Percentiles rank a stretch among this genome's conserved stretches.
Evolutionary conservation across 2,888 invertebrate genomes (phyloP).

Genomic region (Orthosia incerta): DNA sequence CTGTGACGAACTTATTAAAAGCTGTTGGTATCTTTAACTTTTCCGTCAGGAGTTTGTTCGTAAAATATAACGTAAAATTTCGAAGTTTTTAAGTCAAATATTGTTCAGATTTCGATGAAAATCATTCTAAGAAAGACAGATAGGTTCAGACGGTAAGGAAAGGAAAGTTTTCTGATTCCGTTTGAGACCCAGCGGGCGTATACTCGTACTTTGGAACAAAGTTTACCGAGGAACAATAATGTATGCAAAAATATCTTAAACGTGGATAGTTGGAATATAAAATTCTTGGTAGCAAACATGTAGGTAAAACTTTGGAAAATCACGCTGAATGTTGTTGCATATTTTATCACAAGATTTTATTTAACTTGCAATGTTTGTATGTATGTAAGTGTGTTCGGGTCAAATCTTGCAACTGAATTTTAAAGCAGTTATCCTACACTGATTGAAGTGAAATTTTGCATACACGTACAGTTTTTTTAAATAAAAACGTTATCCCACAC

Average conservation of each 20-base stretch:
- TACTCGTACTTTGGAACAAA: background rate
- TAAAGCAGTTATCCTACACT: too few relatives aligned
- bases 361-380: too few relatives aligned
- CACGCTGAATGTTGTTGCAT: background rate
- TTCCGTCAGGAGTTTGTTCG: background rate
- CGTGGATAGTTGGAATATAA: background rate
- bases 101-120: background rate
- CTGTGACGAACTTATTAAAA: background rate
- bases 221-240: background rate
- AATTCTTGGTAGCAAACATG: background rate
- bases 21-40: background rate
- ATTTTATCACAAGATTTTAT: too few relatives aligned
- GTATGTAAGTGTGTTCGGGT: too few relatives aligned
- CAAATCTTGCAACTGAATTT: too few relatives aligned
- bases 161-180: background rate
- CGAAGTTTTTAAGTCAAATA: conserved; percentile 9
- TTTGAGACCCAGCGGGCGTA: background rate
- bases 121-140: background rate
- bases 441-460: too few relatives aligned
- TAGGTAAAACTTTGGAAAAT: background rate
- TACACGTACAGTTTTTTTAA: too few relatives aligned
- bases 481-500: too few relatives aligned
- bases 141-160: background rate
- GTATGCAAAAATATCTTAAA: background rate
- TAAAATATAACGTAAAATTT: background rate